Conservation (phyloP, 1,140 invertebrate genomes). For the Amphibalanus amphitrite region DNA sequence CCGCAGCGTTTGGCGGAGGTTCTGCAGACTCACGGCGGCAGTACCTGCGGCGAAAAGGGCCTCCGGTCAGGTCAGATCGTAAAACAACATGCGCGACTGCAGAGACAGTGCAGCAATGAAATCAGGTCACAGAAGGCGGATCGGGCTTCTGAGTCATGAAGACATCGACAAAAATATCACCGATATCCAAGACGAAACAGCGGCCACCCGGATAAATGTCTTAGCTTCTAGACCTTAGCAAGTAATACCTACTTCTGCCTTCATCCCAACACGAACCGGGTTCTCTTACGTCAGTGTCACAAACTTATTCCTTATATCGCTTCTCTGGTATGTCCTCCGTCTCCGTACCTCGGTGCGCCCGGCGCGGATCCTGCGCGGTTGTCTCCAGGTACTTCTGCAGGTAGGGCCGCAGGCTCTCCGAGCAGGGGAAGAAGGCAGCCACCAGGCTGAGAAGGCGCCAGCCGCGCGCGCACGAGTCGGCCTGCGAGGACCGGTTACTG, state of each 20-base stretch:
- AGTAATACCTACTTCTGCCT: neutral
- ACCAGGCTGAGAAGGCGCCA: conserved; percentile 95
- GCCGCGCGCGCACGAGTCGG: conserved; percentile 85
- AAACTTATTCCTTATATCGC: neutral
- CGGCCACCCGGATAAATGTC: neutral
- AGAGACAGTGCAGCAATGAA: too few species aligned
- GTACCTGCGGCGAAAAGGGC: conserved; percentile 37
- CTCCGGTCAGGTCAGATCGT: too few species aligned
- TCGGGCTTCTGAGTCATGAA: too few species aligned
- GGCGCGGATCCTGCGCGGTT: conserved; percentile 79
- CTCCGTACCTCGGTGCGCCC: conserved; percentile 55
- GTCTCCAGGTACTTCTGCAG: conserved; percentile 89
- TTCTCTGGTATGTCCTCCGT: neutral
- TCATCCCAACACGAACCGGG: neutral
- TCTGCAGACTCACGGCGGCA: conserved; percentile 81
- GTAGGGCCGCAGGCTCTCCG: conserved; percentile 78
- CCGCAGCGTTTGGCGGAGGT: conserved; percentile 87
- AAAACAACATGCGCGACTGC: too few species aligned
- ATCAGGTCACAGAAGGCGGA: too few species aligned
- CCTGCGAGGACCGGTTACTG: conserved; percentile 76
- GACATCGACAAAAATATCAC: too few species aligned
- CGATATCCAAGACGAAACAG: too few species aligned
- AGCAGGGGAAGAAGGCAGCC: conserved; percentile 94
- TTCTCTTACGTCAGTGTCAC: neutral
- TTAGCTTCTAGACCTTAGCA: neutral